Evolutionary conservation across 1,140 invertebrate species (phyloP), one percentile per base, ranked within the genome.

Genomic region (Hyles vespertilio): DNA sequence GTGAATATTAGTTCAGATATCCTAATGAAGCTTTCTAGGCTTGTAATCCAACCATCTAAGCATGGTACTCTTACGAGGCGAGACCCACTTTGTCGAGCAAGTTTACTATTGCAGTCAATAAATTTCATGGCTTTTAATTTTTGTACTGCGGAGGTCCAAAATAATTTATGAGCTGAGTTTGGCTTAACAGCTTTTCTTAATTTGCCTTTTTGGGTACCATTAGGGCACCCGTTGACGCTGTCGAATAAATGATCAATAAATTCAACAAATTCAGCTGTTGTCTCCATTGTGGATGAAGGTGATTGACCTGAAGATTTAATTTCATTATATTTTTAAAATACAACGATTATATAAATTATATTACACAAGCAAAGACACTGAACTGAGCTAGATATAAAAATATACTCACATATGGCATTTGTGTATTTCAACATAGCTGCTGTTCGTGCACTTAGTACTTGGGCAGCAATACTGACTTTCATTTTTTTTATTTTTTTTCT

Each of bases 241-340:
- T 67, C 58, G 48, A 67, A 67, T 32, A 67, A 43, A 12, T 49
- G 8, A 3, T 67, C 65, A 8, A 63, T 44, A 44, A 67, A 67
- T 48, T 67, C 61, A 8, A 63, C 11, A n/a, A 55, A 40, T 52
- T 61, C 59, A 8, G 49, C 59, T 36, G 59, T 61, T 32, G 59
- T 49, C 22, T 7, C 59, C 59, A 61, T 61, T n/a, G 52, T 61
- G 32, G 3, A 36, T n/a, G 22, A 10, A 32, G 22, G 22, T 22
- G n/a, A 43, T 54, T 54, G 46, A 47, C 46, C 46, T 12, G 46
- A 47, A 12, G 10, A 10, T 47, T 10, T 47, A 47, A 12, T 47
- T 6, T 47, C 5, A 47, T 47, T 44, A 44, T 10, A 44, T 44
- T 8, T 6, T 44, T 44, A 8, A 44, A 44, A 51, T 51, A 36